phyloP scores from a whole-genome alignment of 2,888 invertebrate species.

The Brachyopa scutellaris region DNA sequence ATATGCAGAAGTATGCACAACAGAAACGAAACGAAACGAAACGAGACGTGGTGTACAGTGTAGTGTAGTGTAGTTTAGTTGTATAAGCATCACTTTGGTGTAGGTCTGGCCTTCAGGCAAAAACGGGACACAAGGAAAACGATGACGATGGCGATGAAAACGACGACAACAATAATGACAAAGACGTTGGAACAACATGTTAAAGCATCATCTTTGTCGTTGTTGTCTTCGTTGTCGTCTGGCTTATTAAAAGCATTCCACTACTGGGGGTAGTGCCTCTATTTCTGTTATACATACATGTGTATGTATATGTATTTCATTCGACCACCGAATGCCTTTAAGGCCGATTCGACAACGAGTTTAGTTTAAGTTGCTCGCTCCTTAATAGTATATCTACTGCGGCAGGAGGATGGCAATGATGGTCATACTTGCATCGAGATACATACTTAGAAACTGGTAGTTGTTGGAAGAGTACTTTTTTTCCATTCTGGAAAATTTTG shows the following conservation, averaged over 20 bases:
- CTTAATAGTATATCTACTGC: conserved; percentile 27
- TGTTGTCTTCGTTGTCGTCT: conserved; percentile 30
- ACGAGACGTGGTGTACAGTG: conserved; percentile 13
- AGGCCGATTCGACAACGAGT: conserved; percentile 58
- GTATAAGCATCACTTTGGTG: conserved; percentile 53
- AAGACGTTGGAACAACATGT: conserved; percentile 50
- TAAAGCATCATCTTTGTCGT: conserved; percentile 22
- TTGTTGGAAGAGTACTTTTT: neutral
- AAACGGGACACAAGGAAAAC: conserved; percentile 31
- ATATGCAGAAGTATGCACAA: conserved; percentile 65
- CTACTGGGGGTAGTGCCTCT: conserved; percentile 26
- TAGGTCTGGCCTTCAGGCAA: conserved; percentile 62
- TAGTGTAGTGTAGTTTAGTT: no score
- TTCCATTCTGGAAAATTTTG: no score
- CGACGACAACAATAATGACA: conserved; percentile 42
- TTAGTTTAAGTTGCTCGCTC: conserved; percentile 52
- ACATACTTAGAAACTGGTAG: neutral
- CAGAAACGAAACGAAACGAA: no score
- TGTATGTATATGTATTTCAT: neutral
- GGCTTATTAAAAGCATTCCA: conserved; percentile 66
- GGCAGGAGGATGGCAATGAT: neutral
- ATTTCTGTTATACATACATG: neutral
- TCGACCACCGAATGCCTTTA: conserved; percentile 54
- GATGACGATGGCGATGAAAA: conserved; percentile 13
- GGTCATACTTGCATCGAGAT: neutral